Percentiles rank a stretch among this genome's conserved stretches.
Conservation (phyloP, 2,113 vertebrate species). For the Cottus gobio region DNA sequence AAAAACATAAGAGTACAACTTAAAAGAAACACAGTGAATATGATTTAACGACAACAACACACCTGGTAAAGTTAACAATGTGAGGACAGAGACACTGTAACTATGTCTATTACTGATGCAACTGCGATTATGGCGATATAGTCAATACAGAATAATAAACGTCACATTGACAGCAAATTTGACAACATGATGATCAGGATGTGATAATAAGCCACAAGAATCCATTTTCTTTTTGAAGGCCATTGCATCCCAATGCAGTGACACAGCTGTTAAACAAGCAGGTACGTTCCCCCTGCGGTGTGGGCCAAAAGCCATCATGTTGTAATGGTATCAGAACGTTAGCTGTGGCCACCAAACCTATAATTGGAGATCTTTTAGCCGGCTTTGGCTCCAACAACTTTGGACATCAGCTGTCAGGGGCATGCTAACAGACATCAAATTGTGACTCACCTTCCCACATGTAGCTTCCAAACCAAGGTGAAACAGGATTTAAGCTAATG, state of each 20-base stretch:
- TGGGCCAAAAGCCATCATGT: background rate
- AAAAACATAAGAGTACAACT: no score
- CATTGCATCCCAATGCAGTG: background rate
- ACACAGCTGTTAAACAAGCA: background rate
- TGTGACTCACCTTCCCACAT: slow-evolving; percentile 11
- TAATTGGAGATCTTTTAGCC: background rate
- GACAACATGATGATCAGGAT: background rate
- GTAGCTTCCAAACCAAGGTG: slow-evolving; percentile 22
- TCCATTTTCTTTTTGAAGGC: background rate
- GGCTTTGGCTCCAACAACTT: background rate
- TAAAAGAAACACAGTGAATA: slow-evolving; percentile 38
- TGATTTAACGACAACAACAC: slow-evolving; percentile 41
- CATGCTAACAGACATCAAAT: background rate
- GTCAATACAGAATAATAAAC: background rate
- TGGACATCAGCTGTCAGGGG: background rate
- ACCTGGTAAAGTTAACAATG: slow-evolving; percentile 24
- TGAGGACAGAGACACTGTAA: background rate
- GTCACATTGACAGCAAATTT: background rate
- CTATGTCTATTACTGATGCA: slow-evolving; percentile 12
- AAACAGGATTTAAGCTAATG: slow-evolving; percentile 17
- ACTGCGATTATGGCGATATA: background rate
- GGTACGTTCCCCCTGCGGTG: background rate
- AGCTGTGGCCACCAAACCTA: background rate
- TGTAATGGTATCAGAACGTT: background rate
- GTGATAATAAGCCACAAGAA: background rate